Evolutionary conservation across 92 coral and sea anemone genomes (phyloP).

Genomic region (Epizoanthus rinbou): DNA sequence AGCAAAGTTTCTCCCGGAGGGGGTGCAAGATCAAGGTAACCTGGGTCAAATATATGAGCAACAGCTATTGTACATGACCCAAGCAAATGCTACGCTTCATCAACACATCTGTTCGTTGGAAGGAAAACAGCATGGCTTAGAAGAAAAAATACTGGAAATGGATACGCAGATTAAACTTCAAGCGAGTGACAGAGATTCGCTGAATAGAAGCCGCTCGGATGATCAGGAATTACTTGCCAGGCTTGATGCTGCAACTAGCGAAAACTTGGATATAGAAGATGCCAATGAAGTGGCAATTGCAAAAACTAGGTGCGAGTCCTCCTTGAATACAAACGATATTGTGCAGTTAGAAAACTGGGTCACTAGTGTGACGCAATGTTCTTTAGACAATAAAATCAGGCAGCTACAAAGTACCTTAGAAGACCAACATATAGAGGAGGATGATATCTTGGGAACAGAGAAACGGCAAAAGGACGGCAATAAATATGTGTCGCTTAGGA

Average conservation of each 20-base stretch:
- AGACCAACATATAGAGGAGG: slow-evolving; percentile 8
- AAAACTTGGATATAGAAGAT: not conserved
- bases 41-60: not conserved
- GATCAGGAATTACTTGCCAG: slow-evolving; percentile 11
- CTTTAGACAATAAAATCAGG: not conserved
- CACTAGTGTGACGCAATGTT: slow-evolving; percentile 2
- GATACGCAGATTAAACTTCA: not conserved
- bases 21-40: not conserved
- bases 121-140: not conserved
- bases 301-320: not conserved
- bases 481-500: not conserved
- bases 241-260: slow-evolving; percentile 4
- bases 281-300: not conserved
- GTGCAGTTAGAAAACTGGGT: not conserved
- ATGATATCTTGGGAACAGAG: not conserved
- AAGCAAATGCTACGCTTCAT: not conserved
- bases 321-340: not conserved
- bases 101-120: not conserved
- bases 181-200: not conserved
- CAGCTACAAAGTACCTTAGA: not conserved
- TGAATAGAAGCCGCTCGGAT: not conserved
- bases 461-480: too few species aligned
- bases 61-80: too few species aligned
- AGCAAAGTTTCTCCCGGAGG: not conserved
- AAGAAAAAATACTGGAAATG: not conserved